phyloP scores from a whole-genome alignment of 2,888 invertebrate genomes.

The Caenorhabditis sp. region DNA sequence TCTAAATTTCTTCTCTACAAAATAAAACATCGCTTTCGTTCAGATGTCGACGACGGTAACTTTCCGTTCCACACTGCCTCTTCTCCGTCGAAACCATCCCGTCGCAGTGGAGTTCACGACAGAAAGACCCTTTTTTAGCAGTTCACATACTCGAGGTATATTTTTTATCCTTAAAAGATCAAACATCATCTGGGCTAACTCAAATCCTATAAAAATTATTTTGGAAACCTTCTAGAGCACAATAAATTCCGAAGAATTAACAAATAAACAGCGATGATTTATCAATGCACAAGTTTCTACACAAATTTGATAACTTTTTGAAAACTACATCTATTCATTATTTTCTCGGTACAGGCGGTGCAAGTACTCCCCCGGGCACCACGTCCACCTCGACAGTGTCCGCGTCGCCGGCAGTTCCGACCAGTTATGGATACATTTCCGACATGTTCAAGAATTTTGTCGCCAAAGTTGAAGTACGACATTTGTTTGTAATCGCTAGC shows the following conservation, averaged over 20 bases:
- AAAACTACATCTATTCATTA: too few relatives aligned
- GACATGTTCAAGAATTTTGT: slow-evolving; percentile 50
- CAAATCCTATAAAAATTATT: too few relatives aligned
- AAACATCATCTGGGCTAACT: too few relatives aligned
- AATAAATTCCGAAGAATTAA: too few relatives aligned
- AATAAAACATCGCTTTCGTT: too few relatives aligned
- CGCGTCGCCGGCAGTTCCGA: slow-evolving; percentile 17
- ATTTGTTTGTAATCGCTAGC: not conserved
- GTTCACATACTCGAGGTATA: slow-evolving; percentile 22
- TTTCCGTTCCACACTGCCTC: slow-evolving; percentile 26
- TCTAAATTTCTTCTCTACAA: too few relatives aligned
- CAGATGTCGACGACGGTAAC: slow-evolving; percentile 31
- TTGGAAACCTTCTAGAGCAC: too few relatives aligned
- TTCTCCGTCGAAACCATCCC: slow-evolving; percentile 38
- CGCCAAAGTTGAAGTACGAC: slow-evolving; percentile 46
- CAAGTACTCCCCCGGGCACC: slow-evolving; percentile 31
- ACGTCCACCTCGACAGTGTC: not conserved
- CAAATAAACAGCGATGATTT: too few relatives aligned
- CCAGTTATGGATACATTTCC: slow-evolving; percentile 52
- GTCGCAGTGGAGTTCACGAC: too few relatives aligned
- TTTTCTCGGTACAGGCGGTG: slow-evolving; percentile 42
- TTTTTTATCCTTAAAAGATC: too few relatives aligned
- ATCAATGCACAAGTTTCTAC: too few relatives aligned
- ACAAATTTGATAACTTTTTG: not conserved
- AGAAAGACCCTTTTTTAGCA: slow-evolving; percentile 42